phyloP scores from a whole-genome alignment of 2,113 vertebrate genomes.

The sheep (Ovis aries) region ARS-UI_Ramb_v3.0 NC_056057.1:8938501-8939000 shows the following conservation, averaged over 20 bases:
- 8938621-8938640: background rate
- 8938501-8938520: constrained; percentile 9
- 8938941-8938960: background rate
- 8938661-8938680: constrained; percentile 33
- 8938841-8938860: background rate
- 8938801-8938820: background rate
- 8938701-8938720: constrained; percentile 30
- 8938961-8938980: background rate
- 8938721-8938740: constrained; percentile 11
- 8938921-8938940: background rate
- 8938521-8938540: constrained; percentile 50
- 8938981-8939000: background rate
- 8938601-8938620: constrained; percentile 41
- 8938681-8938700: constrained; percentile 29
- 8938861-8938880: background rate
- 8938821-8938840: background rate
- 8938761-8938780: background rate
- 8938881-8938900: background rate
- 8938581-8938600: constrained; percentile 53
- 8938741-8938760: background rate
- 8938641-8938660: constrained; percentile 32
- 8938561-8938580: constrained; percentile 65
- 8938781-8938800: background rate
- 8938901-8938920: background rate
- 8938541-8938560: background rate